Base-by-base conservation (phyloP, 2,797 vertebrate genomes). In the Ctenopoma multispine region DNA sequence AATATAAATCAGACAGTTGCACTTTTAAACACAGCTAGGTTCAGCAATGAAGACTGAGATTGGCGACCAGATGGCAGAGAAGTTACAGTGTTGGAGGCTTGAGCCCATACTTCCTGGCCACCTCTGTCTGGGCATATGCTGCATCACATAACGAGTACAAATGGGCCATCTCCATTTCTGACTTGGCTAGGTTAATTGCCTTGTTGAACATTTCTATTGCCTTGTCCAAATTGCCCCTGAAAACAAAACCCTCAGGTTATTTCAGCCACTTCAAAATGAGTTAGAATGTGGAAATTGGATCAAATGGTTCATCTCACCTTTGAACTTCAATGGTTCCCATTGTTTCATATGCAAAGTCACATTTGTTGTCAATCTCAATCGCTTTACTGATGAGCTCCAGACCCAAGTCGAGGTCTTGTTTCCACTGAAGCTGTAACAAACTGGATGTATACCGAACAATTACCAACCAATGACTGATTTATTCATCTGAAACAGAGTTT, bases 181-280 rank as follows among this genome's bases (percentile, higher is more conserved):
- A 99, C 89, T 99, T 99, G 85, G 98, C 98, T 80, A 99, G 89
- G 87, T 99, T 99, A 82, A 99, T 99, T 80, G 98, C 98, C 95
- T 98, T 99, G 95, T 98, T 99, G 94, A 99, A 99, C 98, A 99
- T 99, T 61, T 99, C 97, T 87, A 99, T 99, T 47, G 98, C 98
- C 95, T 97, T 98, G 88, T 99, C 96, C 91, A 99, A 94, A 83
- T 99, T 99, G 62, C 98, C 98, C 94, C 98, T 99, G 92, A 69
- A 81, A 82, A 36, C 55, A 67, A 77, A 69, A 51, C 0, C 14
- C 0, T 44, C 23, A 6, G 47, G 71, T 86, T 80, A 81, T 18
- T 64, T 29, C 3, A 49, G 61, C 27, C 31, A 9, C 36, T 20
- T 43, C 0, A 9, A 29, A 4, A 57, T 38, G 18, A 51, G 46